phyloP scores from a whole-genome alignment of 1,140 invertebrate species.

The Diplogasteroides magnus region DNA sequence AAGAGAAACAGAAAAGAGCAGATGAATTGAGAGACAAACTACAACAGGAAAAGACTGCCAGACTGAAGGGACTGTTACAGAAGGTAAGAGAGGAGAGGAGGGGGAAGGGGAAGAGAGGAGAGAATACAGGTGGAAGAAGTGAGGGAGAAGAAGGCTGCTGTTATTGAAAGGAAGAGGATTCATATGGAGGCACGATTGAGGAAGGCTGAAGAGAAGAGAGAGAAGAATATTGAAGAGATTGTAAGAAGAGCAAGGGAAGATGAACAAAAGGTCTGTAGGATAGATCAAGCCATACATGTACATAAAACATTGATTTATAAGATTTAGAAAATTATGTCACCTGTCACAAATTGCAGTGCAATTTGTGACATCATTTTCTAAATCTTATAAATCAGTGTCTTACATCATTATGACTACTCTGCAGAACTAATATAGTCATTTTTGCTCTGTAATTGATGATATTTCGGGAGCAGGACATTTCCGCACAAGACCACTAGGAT shows the following conservation, averaged over 20 bases:
- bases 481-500: no score
- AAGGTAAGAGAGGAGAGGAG: constrained; percentile 8
- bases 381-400: no score
- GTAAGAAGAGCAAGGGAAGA: constrained; percentile 39
- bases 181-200: constrained; percentile 33
- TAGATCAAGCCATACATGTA: no score
- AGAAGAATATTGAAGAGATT: constrained; percentile 44
- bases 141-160: constrained; percentile 26
- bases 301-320: no score
- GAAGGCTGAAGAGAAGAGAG: constrained; percentile 40
- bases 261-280: constrained; percentile 31
- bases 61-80: constrained; percentile 30
- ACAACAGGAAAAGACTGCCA: constrained; percentile 34
- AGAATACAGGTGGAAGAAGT: constrained; percentile 32
- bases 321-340: no score
- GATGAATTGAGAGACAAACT: constrained; percentile 40
- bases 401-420: no score
- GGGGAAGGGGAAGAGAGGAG: neutral
- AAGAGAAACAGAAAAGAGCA: constrained; percentile 35
- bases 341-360: no score
- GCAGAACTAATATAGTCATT: no score
- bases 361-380: no score
- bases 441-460: no score
- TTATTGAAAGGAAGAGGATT: constrained; percentile 30
- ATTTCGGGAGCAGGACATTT: no score